These are phyloP conservation scores for Scytalopus superciliaris DNA, from an alignment of 2,113 vertebrate genomes.

Conservation along the genomic window DNA sequence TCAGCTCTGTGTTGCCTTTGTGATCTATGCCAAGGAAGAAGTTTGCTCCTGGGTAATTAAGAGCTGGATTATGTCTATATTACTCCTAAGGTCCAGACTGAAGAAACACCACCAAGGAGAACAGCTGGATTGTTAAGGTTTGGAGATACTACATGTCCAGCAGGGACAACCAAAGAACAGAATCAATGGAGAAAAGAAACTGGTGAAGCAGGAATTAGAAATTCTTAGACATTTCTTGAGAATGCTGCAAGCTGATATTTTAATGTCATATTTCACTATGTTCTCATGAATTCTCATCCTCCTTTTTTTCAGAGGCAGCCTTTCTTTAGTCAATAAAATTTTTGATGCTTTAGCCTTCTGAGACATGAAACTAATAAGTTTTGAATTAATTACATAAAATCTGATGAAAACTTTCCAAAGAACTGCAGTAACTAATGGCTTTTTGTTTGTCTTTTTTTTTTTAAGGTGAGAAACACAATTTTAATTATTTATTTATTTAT, in stretches of 20 bases:
- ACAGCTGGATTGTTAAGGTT: background rate
- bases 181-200: background rate
- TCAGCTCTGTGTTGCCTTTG: background rate
- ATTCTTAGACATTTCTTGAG: background rate
- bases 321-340: background rate
- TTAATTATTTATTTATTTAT: background rate
- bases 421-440: slow-evolving; percentile 1
- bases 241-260: background rate
- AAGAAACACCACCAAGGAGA: background rate
- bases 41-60: background rate
- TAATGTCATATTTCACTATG: background rate
- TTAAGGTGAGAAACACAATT: slow-evolving; percentile 38
- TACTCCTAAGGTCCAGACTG: background rate
- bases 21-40: background rate
- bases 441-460: background rate
- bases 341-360: background rate
- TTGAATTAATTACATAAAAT: background rate
- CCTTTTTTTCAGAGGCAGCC: background rate
- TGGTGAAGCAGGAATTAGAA: background rate
- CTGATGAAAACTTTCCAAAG: background rate
- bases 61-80: background rate
- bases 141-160: background rate
- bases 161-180: background rate
- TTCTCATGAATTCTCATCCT: background rate
- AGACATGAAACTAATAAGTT: background rate